phyloP scores from a whole-genome alignment of 1,140 invertebrate genomes.

The Drosophila busckii region DNA sequence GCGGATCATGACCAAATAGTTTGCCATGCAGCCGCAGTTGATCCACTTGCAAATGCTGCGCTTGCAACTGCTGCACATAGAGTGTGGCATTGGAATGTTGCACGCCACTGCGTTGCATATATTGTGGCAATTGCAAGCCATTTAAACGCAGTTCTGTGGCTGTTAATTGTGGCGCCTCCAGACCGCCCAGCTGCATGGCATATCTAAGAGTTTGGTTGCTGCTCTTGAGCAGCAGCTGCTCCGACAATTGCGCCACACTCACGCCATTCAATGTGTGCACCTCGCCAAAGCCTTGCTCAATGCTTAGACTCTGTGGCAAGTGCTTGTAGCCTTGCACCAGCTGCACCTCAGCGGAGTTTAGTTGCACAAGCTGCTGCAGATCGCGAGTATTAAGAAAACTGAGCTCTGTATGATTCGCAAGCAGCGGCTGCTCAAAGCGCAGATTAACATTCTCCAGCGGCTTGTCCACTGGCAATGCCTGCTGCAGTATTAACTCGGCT shows the following conservation, averaged over 20 bases:
- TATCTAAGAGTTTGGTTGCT: slow-evolving; percentile 75
- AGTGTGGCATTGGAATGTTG: slow-evolving; percentile 32
- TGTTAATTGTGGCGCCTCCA: slow-evolving; percentile 24
- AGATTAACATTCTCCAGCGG: slow-evolving; percentile 63
- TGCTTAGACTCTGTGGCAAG: slow-evolving; percentile 50
- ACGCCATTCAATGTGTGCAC: slow-evolving; percentile 78
- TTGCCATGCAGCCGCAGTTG: slow-evolving; percentile 47
- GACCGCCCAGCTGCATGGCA: slow-evolving; percentile 37
- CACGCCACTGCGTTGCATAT: slow-evolving; percentile 21
- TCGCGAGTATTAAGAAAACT: slow-evolving; percentile 60
- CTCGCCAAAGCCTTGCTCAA: slow-evolving; percentile 61
- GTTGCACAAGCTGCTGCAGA: slow-evolving; percentile 55
- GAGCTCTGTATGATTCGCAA: slow-evolving; percentile 52
- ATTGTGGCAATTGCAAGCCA: slow-evolving; percentile 15
- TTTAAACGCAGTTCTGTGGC: slow-evolving; percentile 29
- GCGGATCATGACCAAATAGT: slow-evolving; percentile 40
- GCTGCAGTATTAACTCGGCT: slow-evolving; percentile 34
- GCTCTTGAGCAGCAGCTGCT: slow-evolving; percentile 64
- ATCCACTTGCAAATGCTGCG: slow-evolving; percentile 11
- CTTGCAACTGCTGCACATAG: slow-evolving; percentile 29
- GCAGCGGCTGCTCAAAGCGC: slow-evolving; percentile 72
- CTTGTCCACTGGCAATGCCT: slow-evolving; percentile 38
- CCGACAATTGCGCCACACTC: slow-evolving; percentile 64
- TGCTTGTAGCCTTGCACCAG: slow-evolving; percentile 51
- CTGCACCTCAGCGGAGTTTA: slow-evolving; percentile 56